Evolutionary conservation across 2,888 invertebrate genomes (phyloP), one percentile per base, ranked within the genome.

Genomic region (Chrysomela aeneicollis): DNA sequence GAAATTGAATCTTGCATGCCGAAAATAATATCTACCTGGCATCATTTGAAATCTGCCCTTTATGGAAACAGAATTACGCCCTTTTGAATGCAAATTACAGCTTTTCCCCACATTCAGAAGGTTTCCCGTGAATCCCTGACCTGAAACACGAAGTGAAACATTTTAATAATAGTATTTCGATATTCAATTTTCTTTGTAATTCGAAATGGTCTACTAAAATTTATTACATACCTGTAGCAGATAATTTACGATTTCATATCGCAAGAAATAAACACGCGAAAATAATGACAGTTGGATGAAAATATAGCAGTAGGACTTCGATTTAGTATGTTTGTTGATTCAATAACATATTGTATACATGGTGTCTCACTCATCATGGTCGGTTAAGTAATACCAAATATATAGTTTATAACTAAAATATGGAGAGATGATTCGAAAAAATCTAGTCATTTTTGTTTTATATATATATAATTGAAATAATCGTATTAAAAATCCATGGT

Each of bases 211-310:
- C 61, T 61, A 63, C 66, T 55, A 52, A 64, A 63, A 69, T 68
- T 69, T 67, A 64, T 63, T 51, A 53, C 17, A 53, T 61, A 58
- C 37, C 49, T 52, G 52, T 54, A 49, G 53, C 62, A 59, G 65
- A 71, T 55, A 66, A 67, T 63, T 63, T 63, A 59, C 59, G 61
- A 64, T 66, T 67, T 51, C 63, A 59, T 49, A 59, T 47, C 58
- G 54, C 57, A n/a, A n/a, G n/a, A n/a, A n/a, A 69, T 72, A 66
- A 66, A 59, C 72, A 72, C 72, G 70, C 72, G 68, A 71, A 71
- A 68, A 68, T 26, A 26, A 26, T 26, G 26, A 26, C 26, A 26
- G 26, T 26, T 26, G 4, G 61, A 64, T 26, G 26, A 26, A 6
- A 26, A 26, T 26, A 6, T 3, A 26, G 6, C 26, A 26, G 26